A percentile compares a stretch with the other conserved stretches of the same genome.
phyloP scores from a whole-genome alignment of 2,113 vertebrate genomes.

The Strigops habroptila region DNA sequence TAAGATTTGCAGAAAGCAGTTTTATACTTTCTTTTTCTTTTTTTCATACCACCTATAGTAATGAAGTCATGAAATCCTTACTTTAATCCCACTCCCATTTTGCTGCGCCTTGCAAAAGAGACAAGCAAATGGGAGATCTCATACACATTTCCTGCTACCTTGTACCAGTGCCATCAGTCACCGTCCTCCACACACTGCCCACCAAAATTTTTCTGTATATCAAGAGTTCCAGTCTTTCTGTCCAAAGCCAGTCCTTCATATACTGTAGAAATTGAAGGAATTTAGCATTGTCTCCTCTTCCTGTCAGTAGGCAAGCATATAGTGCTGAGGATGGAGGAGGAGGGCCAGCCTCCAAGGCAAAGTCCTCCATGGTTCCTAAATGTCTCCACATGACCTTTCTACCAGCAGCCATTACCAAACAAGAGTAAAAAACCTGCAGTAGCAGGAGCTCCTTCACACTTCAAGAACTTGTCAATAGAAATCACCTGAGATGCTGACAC shows the following conservation, averaged over 20 bases:
- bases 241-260: neutral
- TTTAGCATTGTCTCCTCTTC: neutral
- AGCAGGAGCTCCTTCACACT: neutral
- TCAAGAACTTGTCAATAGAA: neutral
- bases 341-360: neutral
- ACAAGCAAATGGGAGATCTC: neutral
- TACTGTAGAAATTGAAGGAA: neutral
- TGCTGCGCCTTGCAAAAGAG: neutral
- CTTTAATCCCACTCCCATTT: neutral
- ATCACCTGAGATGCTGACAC: neutral
- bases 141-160: neutral
- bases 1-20: neutral
- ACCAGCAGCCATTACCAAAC: fast-evolving
- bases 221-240: neutral
- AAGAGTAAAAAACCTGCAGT: neutral
- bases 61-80: neutral
- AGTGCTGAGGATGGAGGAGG: neutral
- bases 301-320: neutral
- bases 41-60: neutral
- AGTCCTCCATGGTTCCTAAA: neutral
- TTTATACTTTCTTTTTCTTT: neutral
- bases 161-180: neutral
- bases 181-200: neutral
- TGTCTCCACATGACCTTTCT: neutral
- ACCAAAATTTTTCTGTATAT: neutral